Evolutionary conservation across 1,140 invertebrate species (phyloP).

Genomic region (Antheraea mylitta): DNA sequence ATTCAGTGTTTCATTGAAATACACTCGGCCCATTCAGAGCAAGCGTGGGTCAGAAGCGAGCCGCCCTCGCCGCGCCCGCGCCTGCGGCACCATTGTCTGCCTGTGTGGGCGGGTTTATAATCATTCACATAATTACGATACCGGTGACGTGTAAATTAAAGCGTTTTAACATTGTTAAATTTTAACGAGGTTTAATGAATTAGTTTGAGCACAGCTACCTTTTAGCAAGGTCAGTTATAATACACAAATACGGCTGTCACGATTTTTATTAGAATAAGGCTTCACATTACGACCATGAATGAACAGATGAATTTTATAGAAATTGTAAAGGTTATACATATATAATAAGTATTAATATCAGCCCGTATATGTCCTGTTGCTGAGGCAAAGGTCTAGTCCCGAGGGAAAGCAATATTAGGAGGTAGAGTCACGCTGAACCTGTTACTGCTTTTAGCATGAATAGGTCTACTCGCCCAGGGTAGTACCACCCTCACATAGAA

Average conservation of each 20-base stretch:
- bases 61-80: background rate
- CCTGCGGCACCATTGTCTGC: slow-evolving; percentile 31
- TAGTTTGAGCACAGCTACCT: background rate
- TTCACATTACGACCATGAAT: no score
- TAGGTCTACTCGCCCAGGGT: no score
- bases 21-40: slow-evolving; percentile 11
- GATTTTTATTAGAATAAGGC: no score
- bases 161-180: slow-evolving; percentile 14
- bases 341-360: no score
- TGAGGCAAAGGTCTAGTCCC: no score
- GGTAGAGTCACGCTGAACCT: no score
- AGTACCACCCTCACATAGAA: no score
- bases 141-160: slow-evolving; percentile 34
- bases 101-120: slow-evolving; percentile 33
- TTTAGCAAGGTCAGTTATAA: background rate
- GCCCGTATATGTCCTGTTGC: no score
- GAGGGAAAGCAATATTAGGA: no score
- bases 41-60: slow-evolving; percentile 20
- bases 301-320: no score
- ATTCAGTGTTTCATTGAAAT: slow-evolving; percentile 4
- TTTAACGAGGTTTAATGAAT: slow-evolving; percentile 5
- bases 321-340: no score
- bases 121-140: slow-evolving; percentile 30
- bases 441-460: no score
- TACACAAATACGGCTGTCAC: background rate